Conservation (phyloP, 2,113 vertebrate genomes). For the Hemiprocne comata region DNA sequence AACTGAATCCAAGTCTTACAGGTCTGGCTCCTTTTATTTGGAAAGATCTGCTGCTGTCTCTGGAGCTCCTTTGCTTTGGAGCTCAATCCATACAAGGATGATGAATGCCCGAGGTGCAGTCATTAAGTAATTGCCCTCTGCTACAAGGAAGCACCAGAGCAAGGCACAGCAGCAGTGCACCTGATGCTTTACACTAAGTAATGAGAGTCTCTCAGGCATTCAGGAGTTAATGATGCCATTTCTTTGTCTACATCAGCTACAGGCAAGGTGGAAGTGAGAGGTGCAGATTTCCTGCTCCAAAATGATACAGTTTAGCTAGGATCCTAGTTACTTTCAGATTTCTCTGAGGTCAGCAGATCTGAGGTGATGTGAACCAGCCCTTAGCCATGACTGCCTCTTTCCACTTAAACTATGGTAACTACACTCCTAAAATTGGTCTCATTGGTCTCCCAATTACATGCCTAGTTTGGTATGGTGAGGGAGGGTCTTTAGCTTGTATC, state of each 20-base stretch:
- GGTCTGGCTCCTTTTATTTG: not conserved
- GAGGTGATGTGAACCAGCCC: not conserved
- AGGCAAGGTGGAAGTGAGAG: not conserved
- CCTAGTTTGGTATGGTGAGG: not conserved
- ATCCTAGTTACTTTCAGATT: not conserved
- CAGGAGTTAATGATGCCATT: not conserved
- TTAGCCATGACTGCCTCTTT: not conserved
- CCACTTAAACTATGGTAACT: not conserved
- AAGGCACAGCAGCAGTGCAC: slow-evolving; percentile 38
- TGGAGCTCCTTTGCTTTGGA: not conserved
- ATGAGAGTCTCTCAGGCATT: not conserved
- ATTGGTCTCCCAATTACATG: not conserved
- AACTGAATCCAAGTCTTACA: not conserved
- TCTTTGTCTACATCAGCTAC: not conserved
- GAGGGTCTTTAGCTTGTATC: not conserved
- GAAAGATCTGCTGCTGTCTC: not conserved
- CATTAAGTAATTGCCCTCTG: slow-evolving; percentile 57
- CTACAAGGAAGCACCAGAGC: slow-evolving; percentile 40
- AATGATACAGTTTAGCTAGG: not conserved
- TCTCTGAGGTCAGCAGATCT: not conserved
- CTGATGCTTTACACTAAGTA: not conserved
- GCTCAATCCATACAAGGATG: not conserved
- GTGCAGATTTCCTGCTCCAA: not conserved
- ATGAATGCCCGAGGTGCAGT: slow-evolving; percentile 28
- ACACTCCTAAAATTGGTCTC: not conserved